A percentile compares a stretch with the other conserved stretches of the same genome.
phyloP scores from a whole-genome alignment of 2,113 vertebrate genomes.

The Ciconia boyciana region DNA sequence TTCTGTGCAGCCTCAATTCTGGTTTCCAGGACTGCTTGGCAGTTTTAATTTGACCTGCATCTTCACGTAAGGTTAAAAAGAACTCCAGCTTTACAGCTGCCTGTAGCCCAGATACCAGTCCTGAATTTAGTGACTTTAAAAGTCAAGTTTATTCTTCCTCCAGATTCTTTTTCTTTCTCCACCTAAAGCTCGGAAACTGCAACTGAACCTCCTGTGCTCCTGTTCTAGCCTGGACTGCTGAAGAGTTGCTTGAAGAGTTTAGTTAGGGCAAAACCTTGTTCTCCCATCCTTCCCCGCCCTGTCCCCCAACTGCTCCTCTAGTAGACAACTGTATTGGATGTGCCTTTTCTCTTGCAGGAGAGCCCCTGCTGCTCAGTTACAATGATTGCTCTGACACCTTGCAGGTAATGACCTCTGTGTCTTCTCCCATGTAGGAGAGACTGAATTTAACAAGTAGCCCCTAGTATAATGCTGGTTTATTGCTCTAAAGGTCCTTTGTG shows the following conservation, averaged over 20 bases:
- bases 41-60: neutral
- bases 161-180: neutral
- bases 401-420: neutral
- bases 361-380: neutral
- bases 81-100: neutral
- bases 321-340: neutral
- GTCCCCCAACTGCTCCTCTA: neutral
- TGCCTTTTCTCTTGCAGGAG: neutral
- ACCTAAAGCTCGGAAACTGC: neutral
- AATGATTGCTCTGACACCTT: neutral
- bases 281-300: neutral
- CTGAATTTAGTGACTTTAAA: neutral
- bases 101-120: neutral
- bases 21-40: neutral
- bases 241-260: neutral
- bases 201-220: neutral
- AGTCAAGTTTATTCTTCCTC: neutral
- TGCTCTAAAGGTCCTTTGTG: neutral
- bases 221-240: neutral
- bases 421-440: neutral
- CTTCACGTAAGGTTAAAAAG: neutral
- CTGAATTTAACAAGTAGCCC: neutral
- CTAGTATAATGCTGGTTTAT: neutral
- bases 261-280: neutral
- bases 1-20: neutral